Base-by-base conservation (phyloP, 2,888 invertebrate genomes). In the Eurytoma adleriae region DNA sequence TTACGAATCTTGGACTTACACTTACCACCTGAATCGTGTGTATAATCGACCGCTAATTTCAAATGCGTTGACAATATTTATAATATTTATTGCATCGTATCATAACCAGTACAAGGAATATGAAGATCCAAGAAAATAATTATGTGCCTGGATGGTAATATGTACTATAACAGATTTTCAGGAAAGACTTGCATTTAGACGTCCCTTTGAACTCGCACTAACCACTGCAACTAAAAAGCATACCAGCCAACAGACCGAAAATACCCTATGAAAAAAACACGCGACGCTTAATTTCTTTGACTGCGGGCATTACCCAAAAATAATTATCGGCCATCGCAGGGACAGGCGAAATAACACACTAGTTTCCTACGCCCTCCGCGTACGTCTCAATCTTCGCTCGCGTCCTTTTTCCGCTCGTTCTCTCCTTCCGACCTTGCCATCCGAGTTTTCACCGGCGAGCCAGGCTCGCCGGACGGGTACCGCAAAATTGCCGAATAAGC, bases 401-500 rank as follows among this genome's bases (percentile, higher is more conserved):
- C 2, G 48, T 40, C 12, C 12, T 50, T 62, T 72, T 48, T 72
- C 52, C 52, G 5, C 16, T 30, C n/a, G 30, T 16, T 40, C 14
- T 61, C 24, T 24, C 24, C 24, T 24, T 24, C 16, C 1, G 20
- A 62, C 20, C 20, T 20, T 20, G 20, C 18, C 18, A 64, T 64
- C 18, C 54, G 7, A 30, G 30, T 40, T 40, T 40, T 40, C 40
- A 40, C 40, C 10, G 40, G 40, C 40, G 40, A 5, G 24, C 24
- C 24, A 40, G 40, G 40, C 40, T 40, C 40, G 40, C 10, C 40
- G 40, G 40, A 40, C 40, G 40, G 40, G 40, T 40, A 40, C 40
- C 40, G 40, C 54, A 27, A 72, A 72, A 72, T 72, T 62, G 52
- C 40, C 71, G 27, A 71, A 61, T 61, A 61, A 59, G 24, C 48